These are phyloP conservation scores for Agriopis leucophaearia DNA, from an alignment of 2,888 invertebrate species.

Conservation along the genomic window DNA sequence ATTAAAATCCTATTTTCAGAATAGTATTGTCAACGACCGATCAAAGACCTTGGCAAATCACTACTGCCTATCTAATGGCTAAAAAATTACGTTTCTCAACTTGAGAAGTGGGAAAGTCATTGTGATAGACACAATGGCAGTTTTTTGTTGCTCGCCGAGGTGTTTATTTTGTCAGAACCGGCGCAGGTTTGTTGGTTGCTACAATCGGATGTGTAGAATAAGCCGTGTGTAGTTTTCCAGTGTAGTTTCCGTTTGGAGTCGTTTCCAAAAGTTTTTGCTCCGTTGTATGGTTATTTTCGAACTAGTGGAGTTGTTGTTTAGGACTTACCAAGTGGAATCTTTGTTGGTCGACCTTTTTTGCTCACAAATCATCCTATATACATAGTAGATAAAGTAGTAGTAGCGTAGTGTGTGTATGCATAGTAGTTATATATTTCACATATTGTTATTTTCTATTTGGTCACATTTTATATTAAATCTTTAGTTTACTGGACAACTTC, in stretches of 20 bases:
- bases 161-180: slow-evolving; percentile 36
- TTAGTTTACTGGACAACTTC: no score
- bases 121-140: slow-evolving; percentile 39
- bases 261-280: neutral
- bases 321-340: neutral
- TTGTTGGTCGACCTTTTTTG: neutral
- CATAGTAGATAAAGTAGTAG: no score
- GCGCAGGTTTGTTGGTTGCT: slow-evolving; percentile 28
- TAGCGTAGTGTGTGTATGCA: no score
- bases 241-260: neutral
- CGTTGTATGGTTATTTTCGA: neutral
- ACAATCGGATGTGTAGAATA: slow-evolving; percentile 32
- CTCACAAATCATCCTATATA: no score
- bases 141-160: slow-evolving; percentile 35
- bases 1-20: slow-evolving; percentile 30
- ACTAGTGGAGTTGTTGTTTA: no score
- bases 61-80: slow-evolving; percentile 38
- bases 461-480: no score
- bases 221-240: slow-evolving; percentile 2
- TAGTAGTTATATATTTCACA: no score
- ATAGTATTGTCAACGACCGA: slow-evolving; percentile 31
- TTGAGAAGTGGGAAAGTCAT: slow-evolving; percentile 40
- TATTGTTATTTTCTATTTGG: no score
- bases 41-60: slow-evolving; percentile 30
- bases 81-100: slow-evolving; percentile 39